Evolutionary conservation across 2,113 vertebrate genomes (phyloP), one percentile per base, ranked within the genome.

Genomic region (Ptychochromis oligacanthus): DNA sequence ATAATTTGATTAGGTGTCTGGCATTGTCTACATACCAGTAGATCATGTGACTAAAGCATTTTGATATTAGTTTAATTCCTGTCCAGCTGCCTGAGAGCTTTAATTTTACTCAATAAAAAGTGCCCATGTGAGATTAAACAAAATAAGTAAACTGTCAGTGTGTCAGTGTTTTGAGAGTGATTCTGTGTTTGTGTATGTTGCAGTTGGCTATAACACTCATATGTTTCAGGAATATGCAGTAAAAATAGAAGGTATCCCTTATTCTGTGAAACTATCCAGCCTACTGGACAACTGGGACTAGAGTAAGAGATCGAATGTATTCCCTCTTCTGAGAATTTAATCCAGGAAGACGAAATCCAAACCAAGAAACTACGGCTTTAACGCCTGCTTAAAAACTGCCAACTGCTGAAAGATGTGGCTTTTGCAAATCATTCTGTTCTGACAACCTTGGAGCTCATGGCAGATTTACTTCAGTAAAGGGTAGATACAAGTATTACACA

Each of bases 221-320:
- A 40, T 77, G 49, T 75, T 83, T 12, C 24, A 77, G 20, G 54
- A 24, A 75, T 62, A 58, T 64, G n/a, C 31, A 52, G 17, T 88
- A 77, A 86, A 89, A 87, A 88, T 80, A 87, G 76, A 87, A 82
- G 82, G 40, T 40, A 70, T 87, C 70, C 58, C 24, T n/a, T 70
- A 11, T 64, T 80, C 91, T 91, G 93, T 59, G 59, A 90, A 95
- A 93, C 18, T 70, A 91, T 93, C 85, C 72, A 62, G 79, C 26
- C 52, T 52, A 18, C 77, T 67, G 74, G 84, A 65, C 40, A 60
- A 70, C 65, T 64, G 24, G 26, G 65, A 72, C 55, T 26, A 6
- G 18, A 84, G 62, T 15, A 72, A 79, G 72, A 82, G 61, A 72
- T 34, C 15, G 20, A 79, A 86, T 62, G 60, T 82, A 83, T 83